phyloP scores from a whole-genome alignment of 2,888 invertebrate species.

The Hemaris fuciformis region DNA sequence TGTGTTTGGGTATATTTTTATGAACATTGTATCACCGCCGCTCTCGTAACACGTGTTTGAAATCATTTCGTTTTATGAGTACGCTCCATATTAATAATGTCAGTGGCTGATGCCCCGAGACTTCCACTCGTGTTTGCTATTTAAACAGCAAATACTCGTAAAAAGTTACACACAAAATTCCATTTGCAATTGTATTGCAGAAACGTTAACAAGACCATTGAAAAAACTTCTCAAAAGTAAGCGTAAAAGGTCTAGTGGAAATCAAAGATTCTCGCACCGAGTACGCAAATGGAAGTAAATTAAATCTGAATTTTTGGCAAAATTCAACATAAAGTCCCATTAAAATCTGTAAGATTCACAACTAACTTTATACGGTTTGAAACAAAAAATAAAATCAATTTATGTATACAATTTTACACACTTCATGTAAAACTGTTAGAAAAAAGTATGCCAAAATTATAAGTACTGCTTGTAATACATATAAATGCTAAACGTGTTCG shows the following conservation, averaged over 20 bases:
- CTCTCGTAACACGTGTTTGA: constrained; percentile 43
- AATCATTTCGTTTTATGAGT: constrained; percentile 44
- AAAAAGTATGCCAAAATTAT: not conserved
- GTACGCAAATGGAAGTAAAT: not conserved
- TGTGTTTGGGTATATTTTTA: constrained; percentile 46
- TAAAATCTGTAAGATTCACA: not conserved
- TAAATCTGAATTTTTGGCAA: too few relatives aligned
- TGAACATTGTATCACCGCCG: constrained; percentile 41
- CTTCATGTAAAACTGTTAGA: not conserved
- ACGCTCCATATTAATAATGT: constrained; percentile 10
- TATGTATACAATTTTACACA: not conserved
- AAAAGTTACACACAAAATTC: not conserved
- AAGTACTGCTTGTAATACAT: not conserved
- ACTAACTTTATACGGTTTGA: not conserved
- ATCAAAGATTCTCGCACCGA: too few relatives aligned
- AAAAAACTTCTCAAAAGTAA: too few relatives aligned
- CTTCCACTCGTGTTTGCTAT: not conserved
- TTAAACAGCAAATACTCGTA: not conserved
- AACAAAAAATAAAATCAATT: not conserved
- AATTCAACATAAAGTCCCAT: too few relatives aligned
- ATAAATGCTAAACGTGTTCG: not conserved
- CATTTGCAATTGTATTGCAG: not conserved
- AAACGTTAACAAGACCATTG: too few relatives aligned
- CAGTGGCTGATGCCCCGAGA: not conserved
- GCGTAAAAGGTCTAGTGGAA: too few relatives aligned